These are phyloP conservation scores for Apteryx owenii DNA, from an alignment of 2,113 vertebrate genomes.

Conservation along the genomic window DNA sequence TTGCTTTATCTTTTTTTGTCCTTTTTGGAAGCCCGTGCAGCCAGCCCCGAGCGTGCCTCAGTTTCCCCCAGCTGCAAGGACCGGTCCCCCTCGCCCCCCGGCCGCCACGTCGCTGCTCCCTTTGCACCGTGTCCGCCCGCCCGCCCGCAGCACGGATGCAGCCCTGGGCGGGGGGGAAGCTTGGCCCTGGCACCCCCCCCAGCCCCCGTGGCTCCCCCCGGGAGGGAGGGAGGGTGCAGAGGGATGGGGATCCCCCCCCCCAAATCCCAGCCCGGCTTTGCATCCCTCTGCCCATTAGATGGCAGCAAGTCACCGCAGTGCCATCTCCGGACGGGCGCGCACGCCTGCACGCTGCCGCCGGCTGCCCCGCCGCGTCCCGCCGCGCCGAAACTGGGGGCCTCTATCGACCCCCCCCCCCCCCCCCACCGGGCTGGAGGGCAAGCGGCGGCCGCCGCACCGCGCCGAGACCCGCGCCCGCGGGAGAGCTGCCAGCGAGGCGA, in stretches of 20 bases:
- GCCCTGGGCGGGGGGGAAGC: neutral
- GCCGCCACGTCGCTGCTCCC: neutral
- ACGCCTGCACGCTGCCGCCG: neutral
- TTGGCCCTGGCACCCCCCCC: neutral
- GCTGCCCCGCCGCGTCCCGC: rapidly evolving
- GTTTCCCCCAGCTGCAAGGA: neutral
- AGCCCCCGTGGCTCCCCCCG: neutral
- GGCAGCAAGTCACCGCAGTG: constrained; percentile 49
- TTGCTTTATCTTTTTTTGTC: neutral
- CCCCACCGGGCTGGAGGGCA: neutral
- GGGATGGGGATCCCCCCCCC: too few species aligned
- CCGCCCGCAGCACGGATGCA: neutral
- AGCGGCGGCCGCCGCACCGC: neutral
- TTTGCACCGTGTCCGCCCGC: too few species aligned
- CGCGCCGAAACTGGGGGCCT: neutral
- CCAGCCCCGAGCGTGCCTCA: neutral
- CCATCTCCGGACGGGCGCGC: too few species aligned
- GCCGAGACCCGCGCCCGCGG: too few species aligned
- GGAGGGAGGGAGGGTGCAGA: too few species aligned
- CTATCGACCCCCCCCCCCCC: neutral
- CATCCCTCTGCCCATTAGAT: constrained; percentile 31
- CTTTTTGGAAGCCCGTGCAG: too few species aligned
- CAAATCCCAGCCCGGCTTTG: rapidly evolving
- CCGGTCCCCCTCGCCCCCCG: too few species aligned
- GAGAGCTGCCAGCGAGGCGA: too few species aligned